Conservation (phyloP, 2,113 vertebrate genomes). For the Oryzias woworae region DNA sequence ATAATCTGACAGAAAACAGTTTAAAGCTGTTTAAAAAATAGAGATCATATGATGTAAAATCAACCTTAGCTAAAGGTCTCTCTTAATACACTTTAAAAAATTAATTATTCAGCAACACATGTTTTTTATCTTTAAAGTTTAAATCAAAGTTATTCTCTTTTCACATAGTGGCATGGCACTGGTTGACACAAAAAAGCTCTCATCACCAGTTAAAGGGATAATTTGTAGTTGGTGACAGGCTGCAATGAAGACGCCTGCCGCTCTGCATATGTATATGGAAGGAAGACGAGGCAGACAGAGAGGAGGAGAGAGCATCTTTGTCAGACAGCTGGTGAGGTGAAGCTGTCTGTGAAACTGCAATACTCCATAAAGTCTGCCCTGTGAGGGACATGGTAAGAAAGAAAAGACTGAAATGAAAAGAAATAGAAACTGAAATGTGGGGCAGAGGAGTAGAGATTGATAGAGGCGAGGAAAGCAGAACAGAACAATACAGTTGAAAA, state of each 20-base stretch:
- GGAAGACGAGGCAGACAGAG: conserved; percentile 45
- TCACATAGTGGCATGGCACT: conserved; percentile 26
- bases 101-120: no score
- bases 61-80: no score
- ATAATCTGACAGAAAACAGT: no score
- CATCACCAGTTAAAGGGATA: conserved; percentile 72
- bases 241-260: conserved; percentile 60
- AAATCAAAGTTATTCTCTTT: conserved; percentile 39
- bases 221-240: conserved; percentile 74
- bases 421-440: conserved; percentile 44
- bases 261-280: conserved; percentile 52
- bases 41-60: no score
- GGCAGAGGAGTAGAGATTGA: conserved; percentile 38
- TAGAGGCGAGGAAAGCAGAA: conserved; percentile 9
- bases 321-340: conserved; percentile 69
- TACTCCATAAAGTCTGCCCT: conserved; percentile 57
- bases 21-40: no score
- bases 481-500: conserved; percentile 29
- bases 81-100: no score
- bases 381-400: conserved; percentile 39
- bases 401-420: conserved; percentile 34
- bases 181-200: conserved; percentile 61
- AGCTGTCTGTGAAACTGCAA: conserved; percentile 67
- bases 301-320: conserved; percentile 51
- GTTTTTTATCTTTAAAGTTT: conserved; percentile 3